Evolutionary conservation across 2,113 vertebrate species (phyloP), one percentile per base, ranked within the genome.

Genomic region (Otolemur garnettii): DNA sequence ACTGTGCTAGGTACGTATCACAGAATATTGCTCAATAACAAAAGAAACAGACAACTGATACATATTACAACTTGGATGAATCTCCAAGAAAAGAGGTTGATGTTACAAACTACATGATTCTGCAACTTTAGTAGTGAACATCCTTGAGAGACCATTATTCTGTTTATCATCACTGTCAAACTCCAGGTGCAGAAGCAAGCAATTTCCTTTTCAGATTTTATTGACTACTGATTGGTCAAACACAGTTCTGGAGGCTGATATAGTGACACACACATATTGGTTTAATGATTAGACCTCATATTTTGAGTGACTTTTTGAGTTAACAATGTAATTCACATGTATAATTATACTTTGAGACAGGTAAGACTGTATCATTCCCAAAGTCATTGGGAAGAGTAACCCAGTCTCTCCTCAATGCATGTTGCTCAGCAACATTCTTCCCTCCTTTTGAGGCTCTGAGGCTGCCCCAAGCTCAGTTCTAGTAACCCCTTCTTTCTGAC

Each of bases 201-300:
- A 57, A 78, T 71, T 35, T n/a, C 62, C 33, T 80, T 55, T 91
- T 66, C 62, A 57, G 28, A 86, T 82, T 89, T 38, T 89, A 91
- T 50, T 74, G 30, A 14, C 60, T 26, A 74, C 4, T 50, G 28
- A 64, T 79, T 59, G 21, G 55, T 60, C 66, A 92, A 81, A 78
- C 24, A 62, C 3, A 64, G 42, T 75, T 87, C 10, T 83, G 22
- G 75, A 87, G 24, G 28, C 38, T 57, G 18, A 72, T 10, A 2
- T 60, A 17, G 26, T 14, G 18, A 93, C 50, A 78, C 21, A 86
- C 14, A 55, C 17, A 72, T 42, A 72, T 53, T 57, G 45, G 10
- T 60, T 87, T 79, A 53, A 94, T 50, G 57, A 77, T n/a, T n/a
- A 93, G n/a, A 78, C 22, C 45, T 74, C 35, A 9, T 72, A 55